Base-by-base conservation (phyloP, 2,113 vertebrate species). In the Tragelaphus scriptus region DNA sequence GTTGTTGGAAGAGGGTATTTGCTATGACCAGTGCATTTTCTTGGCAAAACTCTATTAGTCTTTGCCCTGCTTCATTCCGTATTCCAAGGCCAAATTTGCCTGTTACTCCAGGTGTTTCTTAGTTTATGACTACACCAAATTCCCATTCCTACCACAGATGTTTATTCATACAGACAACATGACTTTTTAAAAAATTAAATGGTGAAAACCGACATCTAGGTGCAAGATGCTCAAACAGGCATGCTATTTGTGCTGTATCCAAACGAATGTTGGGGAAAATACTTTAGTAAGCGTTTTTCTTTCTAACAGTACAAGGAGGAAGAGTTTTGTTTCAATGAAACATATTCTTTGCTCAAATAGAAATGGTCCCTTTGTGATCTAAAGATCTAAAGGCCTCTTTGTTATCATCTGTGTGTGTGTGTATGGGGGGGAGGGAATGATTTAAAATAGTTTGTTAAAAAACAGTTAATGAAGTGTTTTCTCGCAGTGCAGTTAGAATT, bases 381-480 rank as follows among this genome's bases (percentile, higher is more conserved):
- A 44, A 71, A 71, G 75, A 49, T 49, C 77, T 80, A 51, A 51
- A 19, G 47, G 79, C 16, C 47, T 49, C 47, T 80, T 51, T 49
- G 47, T 80, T 30, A 80, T 82, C 80, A 84, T 84, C 23, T 84
- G 51, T n/a, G n/a, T 40, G 68, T 23, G 51, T n/a, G n/a, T 10
- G 7, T 7, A 1, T 0, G 6, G 23, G 49, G 40, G 40, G 28
- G 28, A 26, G n/a, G 65, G n/a, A 6, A 23, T 55, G 81, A 84
- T 36, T 84, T 36, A 56, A 94, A 92, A 95, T 51, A 65, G 40
- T 56, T 96, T 87, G 56, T 79, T 47, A 59, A 58, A 77, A 92
- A 91, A 58, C 2, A 63, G 59, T 51, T 94, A 81, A 92, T 85
- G 85, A 93, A 95, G 92, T 90, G 36, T 58, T 90, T 97, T 85